Conservation (phyloP, 35 echinoderm and acorn worm genomes). For the Patiria miniata region DNA sequence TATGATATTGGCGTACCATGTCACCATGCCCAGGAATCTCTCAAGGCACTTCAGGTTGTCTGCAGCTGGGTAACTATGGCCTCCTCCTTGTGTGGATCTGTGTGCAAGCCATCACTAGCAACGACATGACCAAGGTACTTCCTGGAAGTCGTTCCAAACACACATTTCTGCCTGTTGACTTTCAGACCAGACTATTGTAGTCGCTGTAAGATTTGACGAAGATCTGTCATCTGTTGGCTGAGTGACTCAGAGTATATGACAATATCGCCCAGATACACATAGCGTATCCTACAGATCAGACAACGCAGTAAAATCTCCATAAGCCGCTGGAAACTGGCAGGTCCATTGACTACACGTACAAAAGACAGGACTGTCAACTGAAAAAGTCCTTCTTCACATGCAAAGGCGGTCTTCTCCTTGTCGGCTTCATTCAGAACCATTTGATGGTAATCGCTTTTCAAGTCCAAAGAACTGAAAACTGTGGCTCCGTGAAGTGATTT, state of each 20-base stretch:
- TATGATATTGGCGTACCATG: constrained; percentile 38
- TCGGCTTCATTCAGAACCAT: constrained; percentile 43
- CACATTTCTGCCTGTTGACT: too few relatives aligned
- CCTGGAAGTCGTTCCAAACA: too few relatives aligned
- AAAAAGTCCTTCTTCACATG: constrained; percentile 37
- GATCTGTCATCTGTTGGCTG: too few relatives aligned
- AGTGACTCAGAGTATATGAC: constrained; percentile 41
- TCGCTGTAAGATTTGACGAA: too few relatives aligned
- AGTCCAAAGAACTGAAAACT: constrained; percentile 58
- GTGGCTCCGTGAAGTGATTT: constrained; percentile 36
- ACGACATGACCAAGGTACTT: too few relatives aligned
- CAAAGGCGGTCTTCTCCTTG: too few relatives aligned
- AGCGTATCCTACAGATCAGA: constrained; percentile 1
- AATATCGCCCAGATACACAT: constrained; percentile 67
- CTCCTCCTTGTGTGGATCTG: constrained; percentile 46
- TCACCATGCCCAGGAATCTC: constrained; percentile 37
- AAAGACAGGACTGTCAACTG: constrained; percentile 70
- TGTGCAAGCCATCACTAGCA: constrained; percentile 25
- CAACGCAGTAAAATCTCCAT: constrained; percentile 37
- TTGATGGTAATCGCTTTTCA: constrained; percentile 57
- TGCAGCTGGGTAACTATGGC: constrained; percentile 25
- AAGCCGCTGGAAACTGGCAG: constrained; percentile 48
- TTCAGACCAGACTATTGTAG: constrained; percentile 34
- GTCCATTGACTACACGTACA: constrained; percentile 54
- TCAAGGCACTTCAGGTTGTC: neutral